Conservation (phyloP, 1,140 invertebrate genomes). For the Venturia canescens region DNA sequence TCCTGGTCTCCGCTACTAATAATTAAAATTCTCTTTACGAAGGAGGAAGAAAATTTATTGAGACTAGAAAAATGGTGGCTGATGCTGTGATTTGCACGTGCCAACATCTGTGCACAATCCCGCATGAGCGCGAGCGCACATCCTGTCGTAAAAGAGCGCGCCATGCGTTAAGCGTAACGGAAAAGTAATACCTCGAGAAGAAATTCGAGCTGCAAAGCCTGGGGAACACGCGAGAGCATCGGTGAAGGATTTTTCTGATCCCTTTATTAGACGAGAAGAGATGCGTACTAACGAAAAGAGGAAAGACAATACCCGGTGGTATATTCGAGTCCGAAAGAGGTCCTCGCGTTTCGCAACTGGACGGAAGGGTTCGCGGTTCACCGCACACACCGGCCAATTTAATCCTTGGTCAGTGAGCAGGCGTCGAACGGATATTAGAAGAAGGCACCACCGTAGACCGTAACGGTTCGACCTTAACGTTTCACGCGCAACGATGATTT, state of each 20-base stretch:
- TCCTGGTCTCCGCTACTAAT: no score
- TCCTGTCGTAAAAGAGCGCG: constrained; percentile 15
- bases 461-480: constrained; percentile 19
- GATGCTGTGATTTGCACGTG: constrained; percentile 10
- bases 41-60: background rate
- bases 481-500: background rate
- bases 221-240: constrained; percentile 17
- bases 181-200: constrained; percentile 33
- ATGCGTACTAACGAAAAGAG: constrained; percentile 1
- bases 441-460: background rate
- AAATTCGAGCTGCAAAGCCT: constrained; percentile 7
- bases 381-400: constrained; percentile 41
- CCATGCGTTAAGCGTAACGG: background rate
- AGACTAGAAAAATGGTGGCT: background rate
- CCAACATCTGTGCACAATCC: background rate
- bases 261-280: constrained; percentile 28
- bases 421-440: constrained; percentile 16
- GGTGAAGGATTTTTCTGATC: constrained; percentile 31
- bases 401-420: background rate
- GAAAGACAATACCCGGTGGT: background rate
- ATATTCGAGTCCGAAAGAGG: background rate
- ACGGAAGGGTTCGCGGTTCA: constrained; percentile 42
- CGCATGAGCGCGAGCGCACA: background rate
- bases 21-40: no score
- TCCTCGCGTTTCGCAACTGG: constrained; percentile 30